Evolutionary conservation across 2,113 vertebrate genomes (phyloP), one percentile per base, ranked within the genome.

Genomic region (Festucalex cinctus): DNA sequence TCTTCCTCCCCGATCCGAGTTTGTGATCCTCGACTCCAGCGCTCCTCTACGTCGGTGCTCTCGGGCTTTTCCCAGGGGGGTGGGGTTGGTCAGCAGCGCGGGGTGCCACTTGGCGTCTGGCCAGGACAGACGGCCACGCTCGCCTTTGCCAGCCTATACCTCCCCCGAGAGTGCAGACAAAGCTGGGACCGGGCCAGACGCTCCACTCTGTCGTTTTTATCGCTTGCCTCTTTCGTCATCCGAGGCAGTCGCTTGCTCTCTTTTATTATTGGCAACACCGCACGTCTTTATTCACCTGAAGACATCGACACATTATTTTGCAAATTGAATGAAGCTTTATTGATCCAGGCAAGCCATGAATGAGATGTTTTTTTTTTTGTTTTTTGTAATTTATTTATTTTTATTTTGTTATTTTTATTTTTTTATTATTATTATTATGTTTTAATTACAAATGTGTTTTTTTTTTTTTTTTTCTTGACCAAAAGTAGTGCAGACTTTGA

Each of bases 141-240:
- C 78, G 81, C 81, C 81, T 82, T 74, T 88, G 84, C 83, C 88
- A 83, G 79, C 81, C 86, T 75, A n/a, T n/a, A 68, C 74, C 22
- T 83, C 85, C 84, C 80, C 80, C 72, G 81, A 89, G 88, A 85
- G 77, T 66, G 68, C 65, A 68, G 89, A 92, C 91, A 92, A 91
- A 91, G 90, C 90, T 92, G 90, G 91, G 82, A 77, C 76, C 53
- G 32, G 6, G 90, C 91, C 91, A 92, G 80, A 75, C 73, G 35
- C 79, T 76, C 68, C 71, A 69, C 41, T 20, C 74, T 70, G 74
- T 77, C 63, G 22, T 32, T 76, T n/a, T 77, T 81, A 77, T 70
- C 5, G n/a, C 46, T 41, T 49, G 2, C 51, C 14, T 65, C 44
- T 35, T 44, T 54, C 66, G 9, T 13, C 6, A 24, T 13, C 6